phyloP scores from a whole-genome alignment of 2,113 vertebrate species.

The Mastomys coucha region DNA sequence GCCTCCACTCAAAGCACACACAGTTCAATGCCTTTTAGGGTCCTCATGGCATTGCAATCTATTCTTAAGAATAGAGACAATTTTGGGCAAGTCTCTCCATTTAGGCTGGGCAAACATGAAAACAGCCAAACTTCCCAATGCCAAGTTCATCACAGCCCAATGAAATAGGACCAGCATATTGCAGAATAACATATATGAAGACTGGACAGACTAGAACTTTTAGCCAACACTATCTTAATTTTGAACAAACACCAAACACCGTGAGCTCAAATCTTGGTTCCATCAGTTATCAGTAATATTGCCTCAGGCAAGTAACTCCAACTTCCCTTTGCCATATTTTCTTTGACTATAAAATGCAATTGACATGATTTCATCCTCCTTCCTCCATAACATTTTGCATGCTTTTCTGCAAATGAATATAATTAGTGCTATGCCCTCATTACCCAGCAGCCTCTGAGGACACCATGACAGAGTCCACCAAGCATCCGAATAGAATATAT shows the following conservation, averaged over 20 bases:
- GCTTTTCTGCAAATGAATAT: not conserved
- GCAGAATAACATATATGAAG: not conserved
- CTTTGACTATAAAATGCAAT: not conserved
- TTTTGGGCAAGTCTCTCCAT: not conserved
- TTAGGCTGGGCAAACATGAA: not conserved
- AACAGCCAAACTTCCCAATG: not conserved
- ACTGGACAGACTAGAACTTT: not conserved
- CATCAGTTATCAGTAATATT: not conserved
- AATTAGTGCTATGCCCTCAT: not conserved
- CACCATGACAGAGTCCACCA: not conserved
- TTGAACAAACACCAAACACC: not conserved
- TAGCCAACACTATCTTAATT: not conserved
- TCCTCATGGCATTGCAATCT: not conserved
- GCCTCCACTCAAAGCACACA: not conserved
- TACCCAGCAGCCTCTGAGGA: not conserved
- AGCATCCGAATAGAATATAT: not conserved
- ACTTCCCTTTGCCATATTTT: conserved; percentile 1
- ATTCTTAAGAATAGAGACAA: not conserved
- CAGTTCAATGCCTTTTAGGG: not conserved
- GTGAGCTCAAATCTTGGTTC: not conserved
- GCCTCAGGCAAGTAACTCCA: not conserved
- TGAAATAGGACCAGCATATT: not conserved
- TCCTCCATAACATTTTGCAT: not conserved
- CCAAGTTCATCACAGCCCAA: not conserved
- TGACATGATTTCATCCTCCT: not conserved